Conservation (phyloP, 2,888 invertebrate genomes). For the Pyrocoelia pectoralis region DNA sequence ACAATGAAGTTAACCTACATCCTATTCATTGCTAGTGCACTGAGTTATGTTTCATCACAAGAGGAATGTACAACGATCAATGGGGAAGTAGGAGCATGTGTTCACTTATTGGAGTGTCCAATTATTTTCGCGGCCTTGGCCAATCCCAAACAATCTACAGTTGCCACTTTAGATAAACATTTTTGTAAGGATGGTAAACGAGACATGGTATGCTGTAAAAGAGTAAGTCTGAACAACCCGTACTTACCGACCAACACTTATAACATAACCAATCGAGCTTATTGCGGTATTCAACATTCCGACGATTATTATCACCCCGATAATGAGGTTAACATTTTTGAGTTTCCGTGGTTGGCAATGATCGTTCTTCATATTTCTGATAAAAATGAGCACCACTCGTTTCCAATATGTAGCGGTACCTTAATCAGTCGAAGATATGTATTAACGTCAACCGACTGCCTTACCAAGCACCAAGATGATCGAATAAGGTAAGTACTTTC, state of each 20-base stretch:
- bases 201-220: constrained; percentile 7
- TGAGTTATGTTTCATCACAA: too few species aligned
- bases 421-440: constrained; percentile 7
- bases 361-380: background rate
- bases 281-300: constrained; percentile 15
- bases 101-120: constrained; percentile 5
- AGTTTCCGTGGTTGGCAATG: constrained; percentile 16
- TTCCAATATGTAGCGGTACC: constrained; percentile 5
- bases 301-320: background rate
- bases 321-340: background rate
- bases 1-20: too few species aligned
- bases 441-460: constrained; percentile 16
- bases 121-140: constrained; percentile 4
- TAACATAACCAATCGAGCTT: background rate
- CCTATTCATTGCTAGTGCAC: too few species aligned
- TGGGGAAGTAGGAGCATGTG: constrained; percentile 5
- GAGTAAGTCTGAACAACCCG: background rate
- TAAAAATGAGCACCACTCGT: background rate
- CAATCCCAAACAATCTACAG: background rate
- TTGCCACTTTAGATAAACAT: background rate
- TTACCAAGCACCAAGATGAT: background rate
- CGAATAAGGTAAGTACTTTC: constrained; percentile 3
- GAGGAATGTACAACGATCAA: background rate
- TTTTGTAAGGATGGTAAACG: constrained; percentile 14
- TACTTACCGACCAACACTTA: background rate